Base-by-base conservation (phyloP, 2,888 invertebrate genomes). In the Ferrisia virgata region DNA sequence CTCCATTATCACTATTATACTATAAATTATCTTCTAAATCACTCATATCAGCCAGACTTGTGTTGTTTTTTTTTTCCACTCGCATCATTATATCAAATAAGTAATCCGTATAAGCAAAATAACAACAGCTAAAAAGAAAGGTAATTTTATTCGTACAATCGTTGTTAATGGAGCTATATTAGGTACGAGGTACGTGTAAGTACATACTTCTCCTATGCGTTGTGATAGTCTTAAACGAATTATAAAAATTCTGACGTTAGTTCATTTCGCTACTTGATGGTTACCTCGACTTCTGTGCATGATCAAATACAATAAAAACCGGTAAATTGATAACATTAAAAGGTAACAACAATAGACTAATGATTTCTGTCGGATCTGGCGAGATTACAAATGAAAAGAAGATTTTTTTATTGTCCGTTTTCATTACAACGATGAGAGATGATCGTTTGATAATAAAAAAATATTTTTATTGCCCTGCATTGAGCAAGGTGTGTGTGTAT, bases 261-360 rank as follows among this genome's bases (percentile, higher is more conserved):
- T 13, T 25, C 58, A 6, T 58, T 58, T 64, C 28, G 25, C 28
- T 28, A 64, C 64, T 64, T 64, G 64, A 64, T 64, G 64, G 64
- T 11, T 64, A 28, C 28, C 13, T 64, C 64, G 64, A 64, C 64
- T 28, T 64, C 15, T 64, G 64, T 13, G 28, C 64, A 13, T 15
- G 64, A 64, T 28, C 28, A 64, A 64, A 64, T 64, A 64, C 64
- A 64, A 64, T 64, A 64, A 64, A 64, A 64, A 53, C 28, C 64
- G 64, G 64, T 64, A 64, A 64, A 64, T 64, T 64, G 64, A 64
- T 64, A 64, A 64, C 25, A 64, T 64, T 53, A 28, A 15, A 64
- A 28, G 64, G 6, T 13, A 22, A 22, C 64, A 64, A 64, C 64
- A 64, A 64, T 64, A 13, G 31, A 1, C 9, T 53, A 64, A 64